phyloP scores from a whole-genome alignment of 2,888 invertebrate genomes.

The Agrochola lychnidis region DNA sequence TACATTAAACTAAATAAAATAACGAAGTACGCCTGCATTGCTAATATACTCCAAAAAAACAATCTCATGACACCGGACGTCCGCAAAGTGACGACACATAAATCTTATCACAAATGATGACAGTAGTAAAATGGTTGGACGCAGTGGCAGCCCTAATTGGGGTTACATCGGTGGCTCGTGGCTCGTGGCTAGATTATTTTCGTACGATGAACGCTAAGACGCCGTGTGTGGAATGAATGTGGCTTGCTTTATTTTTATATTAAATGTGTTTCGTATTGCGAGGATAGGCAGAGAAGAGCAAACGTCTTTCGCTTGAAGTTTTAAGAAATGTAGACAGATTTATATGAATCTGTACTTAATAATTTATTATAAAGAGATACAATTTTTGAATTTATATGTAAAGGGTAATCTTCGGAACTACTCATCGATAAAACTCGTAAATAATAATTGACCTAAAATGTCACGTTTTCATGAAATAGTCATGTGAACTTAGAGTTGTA shows the following conservation, averaged over 20 bases:
- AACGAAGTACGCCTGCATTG: not conserved
- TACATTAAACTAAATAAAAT: not conserved
- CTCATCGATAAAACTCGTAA: no score
- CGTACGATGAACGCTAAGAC: constrained; percentile 47
- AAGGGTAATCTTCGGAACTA: no score
- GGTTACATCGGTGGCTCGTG: constrained; percentile 41
- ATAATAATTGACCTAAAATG: no score
- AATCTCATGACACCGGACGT: constrained; percentile 44
- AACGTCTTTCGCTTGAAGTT: not conserved
- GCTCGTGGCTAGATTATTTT: constrained; percentile 61
- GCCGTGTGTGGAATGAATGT: constrained; percentile 44
- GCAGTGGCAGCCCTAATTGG: constrained; percentile 56
- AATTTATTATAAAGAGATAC: not conserved
- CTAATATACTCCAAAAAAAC: constrained; percentile 5
- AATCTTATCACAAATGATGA: constrained; percentile 51
- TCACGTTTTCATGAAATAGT: no score
- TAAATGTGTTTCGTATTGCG: constrained; percentile 35
- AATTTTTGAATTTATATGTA: not conserved
- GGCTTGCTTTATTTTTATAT: constrained; percentile 53
- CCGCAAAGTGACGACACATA: constrained; percentile 35
- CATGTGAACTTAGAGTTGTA: no score
- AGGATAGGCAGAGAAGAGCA: not conserved
- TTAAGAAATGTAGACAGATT: constrained; percentile 4
- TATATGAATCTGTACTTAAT: no score
- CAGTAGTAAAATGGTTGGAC: constrained; percentile 36